phyloP scores from a whole-genome alignment of 1,140 invertebrate species.

The Fopius arisanus region DNA sequence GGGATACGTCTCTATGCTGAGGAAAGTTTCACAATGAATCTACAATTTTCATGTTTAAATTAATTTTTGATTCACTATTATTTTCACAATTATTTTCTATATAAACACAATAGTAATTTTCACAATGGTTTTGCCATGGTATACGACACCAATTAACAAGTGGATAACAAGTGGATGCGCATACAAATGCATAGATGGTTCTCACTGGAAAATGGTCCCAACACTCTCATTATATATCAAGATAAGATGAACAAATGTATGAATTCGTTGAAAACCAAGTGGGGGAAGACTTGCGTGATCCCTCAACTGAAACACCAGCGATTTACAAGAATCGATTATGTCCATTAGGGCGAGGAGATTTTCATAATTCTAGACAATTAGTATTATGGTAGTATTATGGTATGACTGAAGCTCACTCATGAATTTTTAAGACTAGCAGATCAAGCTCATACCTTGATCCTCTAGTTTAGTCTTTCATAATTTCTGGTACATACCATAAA shows the following conservation, averaged over 20 bases:
- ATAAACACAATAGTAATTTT: neutral
- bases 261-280: neutral
- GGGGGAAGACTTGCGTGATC: neutral
- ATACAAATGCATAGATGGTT: too few species aligned
- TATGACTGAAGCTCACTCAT: neutral
- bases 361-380: neutral
- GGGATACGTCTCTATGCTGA: slow-evolving; percentile 39
- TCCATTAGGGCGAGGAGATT: neutral
- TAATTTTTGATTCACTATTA: neutral
- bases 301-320: neutral
- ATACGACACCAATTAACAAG: too few species aligned
- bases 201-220: too few species aligned
- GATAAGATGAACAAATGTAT: too few species aligned
- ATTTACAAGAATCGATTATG: neutral
- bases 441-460: neutral
- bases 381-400: neutral
- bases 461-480: neutral
- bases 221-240: too few species aligned
- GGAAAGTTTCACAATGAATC: slow-evolving; percentile 14
- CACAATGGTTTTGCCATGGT: too few species aligned
- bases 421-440: neutral
- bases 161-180: too few species aligned
- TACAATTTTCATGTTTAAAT: neutral
- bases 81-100: neutral
- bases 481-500: too few species aligned